Evolutionary conservation across 2,888 invertebrate genomes (phyloP).

Genomic region (Parelbella ahira): DNA sequence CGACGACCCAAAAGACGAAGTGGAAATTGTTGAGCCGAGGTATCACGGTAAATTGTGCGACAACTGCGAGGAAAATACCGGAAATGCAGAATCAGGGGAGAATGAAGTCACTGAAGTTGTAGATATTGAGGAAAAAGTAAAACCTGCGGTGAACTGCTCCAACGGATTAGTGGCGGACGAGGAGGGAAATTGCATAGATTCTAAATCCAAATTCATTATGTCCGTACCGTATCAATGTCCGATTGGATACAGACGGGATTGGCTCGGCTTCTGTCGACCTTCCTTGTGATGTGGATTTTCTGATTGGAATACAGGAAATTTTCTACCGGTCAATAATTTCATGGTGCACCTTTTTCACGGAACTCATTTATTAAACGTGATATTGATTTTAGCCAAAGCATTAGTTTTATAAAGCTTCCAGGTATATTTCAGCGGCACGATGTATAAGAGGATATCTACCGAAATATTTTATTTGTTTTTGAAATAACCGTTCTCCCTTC

Average conservation of each 20-base stretch:
- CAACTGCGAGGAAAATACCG: constrained; percentile 28
- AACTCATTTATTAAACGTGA: too few relatives aligned
- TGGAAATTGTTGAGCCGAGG: constrained; percentile 57
- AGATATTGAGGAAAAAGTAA: constrained; percentile 27
- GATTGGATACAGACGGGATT: constrained; percentile 52
- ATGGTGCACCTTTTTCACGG: too few relatives aligned
- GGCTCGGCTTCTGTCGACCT: constrained; percentile 48
- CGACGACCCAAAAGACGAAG: constrained; percentile 47
- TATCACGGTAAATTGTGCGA: constrained; percentile 49
- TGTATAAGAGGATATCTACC: too few relatives aligned
- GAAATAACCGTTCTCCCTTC: too few relatives aligned
- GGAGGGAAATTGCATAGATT: constrained; percentile 43
- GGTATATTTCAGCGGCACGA: too few relatives aligned
- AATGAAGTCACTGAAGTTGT: constrained; percentile 26
- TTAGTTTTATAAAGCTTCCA: too few relatives aligned
- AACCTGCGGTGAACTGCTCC: constrained; percentile 37
- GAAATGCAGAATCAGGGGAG: not conserved
- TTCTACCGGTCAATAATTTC: too few relatives aligned
- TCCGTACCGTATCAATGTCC: constrained; percentile 62
- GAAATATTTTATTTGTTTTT: too few relatives aligned
- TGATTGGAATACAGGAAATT: too few relatives aligned
- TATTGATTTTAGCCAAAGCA: too few relatives aligned
- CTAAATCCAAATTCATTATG: constrained; percentile 50
- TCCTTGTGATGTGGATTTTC: constrained; percentile 13
- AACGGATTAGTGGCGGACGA: constrained; percentile 43